Percentiles rank a stretch among this genome's conserved stretches.
Conservation (phyloP, 2,888 invertebrate genomes). For the Diloba caeruleocephala region DNA sequence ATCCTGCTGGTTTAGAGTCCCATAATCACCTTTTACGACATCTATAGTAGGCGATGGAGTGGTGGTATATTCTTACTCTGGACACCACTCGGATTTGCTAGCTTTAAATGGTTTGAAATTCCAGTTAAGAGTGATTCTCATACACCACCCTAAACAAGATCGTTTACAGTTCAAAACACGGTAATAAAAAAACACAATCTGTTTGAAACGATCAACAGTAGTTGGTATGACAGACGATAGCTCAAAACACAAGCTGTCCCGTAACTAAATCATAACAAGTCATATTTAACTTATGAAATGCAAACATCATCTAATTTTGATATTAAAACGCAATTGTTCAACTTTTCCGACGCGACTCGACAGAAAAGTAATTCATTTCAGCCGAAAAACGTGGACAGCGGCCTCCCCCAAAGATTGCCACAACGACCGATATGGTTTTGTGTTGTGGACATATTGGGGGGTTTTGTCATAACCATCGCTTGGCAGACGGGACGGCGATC, state of each 20-base stretch:
- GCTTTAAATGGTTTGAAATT: background rate
- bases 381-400: too few relatives aligned
- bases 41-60: too few relatives aligned
- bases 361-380: background rate
- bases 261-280: constrained; percentile 46
- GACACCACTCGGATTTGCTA: too few relatives aligned
- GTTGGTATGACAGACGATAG: constrained; percentile 38
- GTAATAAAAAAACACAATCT: constrained; percentile 33
- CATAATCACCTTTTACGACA: too few relatives aligned
- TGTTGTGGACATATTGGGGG: too few relatives aligned
- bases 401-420: too few relatives aligned
- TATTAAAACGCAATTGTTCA: constrained; percentile 17
- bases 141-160: constrained; percentile 3
- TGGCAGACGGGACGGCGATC: too few relatives aligned
- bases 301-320: constrained; percentile 40
- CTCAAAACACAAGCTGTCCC: constrained; percentile 28
- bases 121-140: background rate
- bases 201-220: constrained; percentile 24
- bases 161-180: constrained; percentile 36
- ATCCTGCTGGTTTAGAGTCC: too few relatives aligned
- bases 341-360: background rate
- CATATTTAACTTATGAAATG: constrained; percentile 31
- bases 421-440: too few relatives aligned
- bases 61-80: too few relatives aligned
- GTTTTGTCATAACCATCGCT: too few relatives aligned